Evolutionary conservation across 2,888 invertebrate genomes (phyloP).

Genomic region (Machimus rusticus): DNA sequence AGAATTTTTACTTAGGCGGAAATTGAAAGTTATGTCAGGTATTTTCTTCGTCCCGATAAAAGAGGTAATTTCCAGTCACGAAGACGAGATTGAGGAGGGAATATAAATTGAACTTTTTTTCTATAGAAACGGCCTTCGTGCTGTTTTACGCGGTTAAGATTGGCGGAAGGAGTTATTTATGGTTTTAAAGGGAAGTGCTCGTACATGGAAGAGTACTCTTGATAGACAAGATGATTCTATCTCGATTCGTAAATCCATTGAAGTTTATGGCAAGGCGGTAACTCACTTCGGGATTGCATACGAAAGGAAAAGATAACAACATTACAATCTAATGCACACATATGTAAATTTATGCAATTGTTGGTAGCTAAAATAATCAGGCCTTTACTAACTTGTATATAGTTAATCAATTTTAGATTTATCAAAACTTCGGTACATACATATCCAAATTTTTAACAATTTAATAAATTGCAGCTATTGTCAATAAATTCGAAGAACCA

Average conservation of each 20-base stretch:
- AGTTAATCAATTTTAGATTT: too few relatives aligned
- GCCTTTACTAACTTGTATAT: too few relatives aligned
- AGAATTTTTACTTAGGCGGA: conserved; percentile 24
- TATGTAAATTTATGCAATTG: too few relatives aligned
- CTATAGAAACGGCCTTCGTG: neutral
- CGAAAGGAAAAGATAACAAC: neutral
- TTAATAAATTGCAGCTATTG: neutral
- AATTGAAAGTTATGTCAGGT: conserved; percentile 12
- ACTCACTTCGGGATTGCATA: neutral
- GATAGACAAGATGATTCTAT: neutral
- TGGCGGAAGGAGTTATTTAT: neutral
- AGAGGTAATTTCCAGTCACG: neutral
- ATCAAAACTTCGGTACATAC: too few relatives aligned
- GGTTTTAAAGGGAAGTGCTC: neutral
- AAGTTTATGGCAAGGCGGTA: neutral
- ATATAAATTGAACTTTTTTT: neutral
- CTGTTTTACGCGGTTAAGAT: neutral
- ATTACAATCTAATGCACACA: neutral
- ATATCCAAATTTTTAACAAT: too few relatives aligned
- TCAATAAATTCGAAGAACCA: neutral
- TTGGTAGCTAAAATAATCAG: too few relatives aligned
- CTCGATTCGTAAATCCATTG: neutral
- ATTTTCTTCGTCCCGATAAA: neutral
- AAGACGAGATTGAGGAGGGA: neutral
- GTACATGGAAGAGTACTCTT: neutral